Percentiles rank a stretch among this genome's conserved stretches.
phyloP scores from a whole-genome alignment of 2,797 vertebrate genomes.

The Lemur catta region DNA sequence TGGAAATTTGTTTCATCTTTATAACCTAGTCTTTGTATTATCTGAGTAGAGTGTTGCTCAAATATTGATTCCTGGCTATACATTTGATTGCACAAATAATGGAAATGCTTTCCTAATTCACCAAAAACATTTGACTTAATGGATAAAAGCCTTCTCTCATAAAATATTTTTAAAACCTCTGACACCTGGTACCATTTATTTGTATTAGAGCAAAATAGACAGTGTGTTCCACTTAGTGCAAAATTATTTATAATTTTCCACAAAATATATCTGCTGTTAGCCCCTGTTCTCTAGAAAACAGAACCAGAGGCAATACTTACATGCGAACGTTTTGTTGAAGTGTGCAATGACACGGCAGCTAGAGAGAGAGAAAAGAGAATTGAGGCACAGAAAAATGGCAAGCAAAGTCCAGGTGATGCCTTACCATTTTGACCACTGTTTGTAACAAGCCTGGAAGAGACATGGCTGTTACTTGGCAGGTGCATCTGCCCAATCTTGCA shows the following conservation, averaged over 20 bases:
- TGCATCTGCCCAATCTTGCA: background rate
- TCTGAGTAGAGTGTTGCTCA: background rate
- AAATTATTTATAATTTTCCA: conserved; percentile 2
- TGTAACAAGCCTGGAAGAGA: background rate
- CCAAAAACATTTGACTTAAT: background rate
- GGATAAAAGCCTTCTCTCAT: background rate
- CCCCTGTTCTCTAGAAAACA: background rate
- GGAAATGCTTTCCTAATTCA: conserved; percentile 31
- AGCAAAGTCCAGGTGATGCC: background rate
- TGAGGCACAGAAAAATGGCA: background rate
- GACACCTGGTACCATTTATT: background rate
- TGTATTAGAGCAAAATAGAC: conserved; percentile 15
- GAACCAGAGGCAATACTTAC: background rate
- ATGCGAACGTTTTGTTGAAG: background rate
- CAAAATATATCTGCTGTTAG: background rate
- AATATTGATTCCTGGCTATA: background rate
- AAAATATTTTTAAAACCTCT: conserved; percentile 15
- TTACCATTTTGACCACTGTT: background rate
- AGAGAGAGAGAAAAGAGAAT: background rate
- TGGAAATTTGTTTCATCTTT: conserved; percentile 19
- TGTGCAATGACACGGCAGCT: background rate
- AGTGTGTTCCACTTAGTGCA: background rate
- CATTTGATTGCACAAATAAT: background rate
- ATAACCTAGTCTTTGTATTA: background rate
- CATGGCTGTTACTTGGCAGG: background rate